phyloP scores from a whole-genome alignment of 2,797 vertebrate genomes.

The Sebastes nivosus region DNA sequence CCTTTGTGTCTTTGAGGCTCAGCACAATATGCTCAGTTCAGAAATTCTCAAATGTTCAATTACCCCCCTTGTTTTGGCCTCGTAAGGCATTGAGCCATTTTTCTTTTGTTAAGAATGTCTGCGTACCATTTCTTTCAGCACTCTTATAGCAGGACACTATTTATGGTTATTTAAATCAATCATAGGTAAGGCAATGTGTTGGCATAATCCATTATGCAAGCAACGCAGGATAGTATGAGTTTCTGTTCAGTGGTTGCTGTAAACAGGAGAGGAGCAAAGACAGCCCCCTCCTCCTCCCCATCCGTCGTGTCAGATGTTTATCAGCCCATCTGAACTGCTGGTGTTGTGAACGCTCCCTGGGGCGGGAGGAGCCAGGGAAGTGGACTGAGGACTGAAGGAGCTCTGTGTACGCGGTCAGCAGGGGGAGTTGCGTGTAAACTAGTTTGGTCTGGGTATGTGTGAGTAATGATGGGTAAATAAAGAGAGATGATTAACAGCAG shows the following conservation, averaged over 20 bases:
- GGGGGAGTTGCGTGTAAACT: not conserved
- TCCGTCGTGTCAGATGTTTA: conserved; percentile 1
- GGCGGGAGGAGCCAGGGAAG: not conserved
- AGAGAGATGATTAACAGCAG: conserved; percentile 39
- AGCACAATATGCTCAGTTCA: conserved; percentile 27
- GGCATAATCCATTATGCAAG: not conserved
- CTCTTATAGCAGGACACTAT: conserved; percentile 5
- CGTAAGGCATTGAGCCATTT: conserved; percentile 4
- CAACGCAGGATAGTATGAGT: not conserved
- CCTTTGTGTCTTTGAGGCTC: conserved; percentile 10
- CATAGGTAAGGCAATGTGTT: not conserved
- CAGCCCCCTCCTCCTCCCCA: not conserved
- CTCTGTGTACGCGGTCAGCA: not conserved
- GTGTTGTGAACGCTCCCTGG: not conserved
- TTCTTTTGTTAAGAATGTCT: conserved; percentile 23
- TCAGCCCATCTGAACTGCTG: not conserved
- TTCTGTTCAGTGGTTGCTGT: not conserved
- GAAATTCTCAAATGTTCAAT: conserved; percentile 34
- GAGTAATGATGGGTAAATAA: not conserved
- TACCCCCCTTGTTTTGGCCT: conserved; percentile 7
- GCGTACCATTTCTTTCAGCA: not conserved
- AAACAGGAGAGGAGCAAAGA: not conserved
- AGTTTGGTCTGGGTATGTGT: not conserved
- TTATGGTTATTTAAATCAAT: conserved; percentile 5
- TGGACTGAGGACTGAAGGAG: not conserved